These are phyloP conservation scores for Conus canariensis DNA, from an alignment of 2,888 invertebrate species.

Conservation along the genomic window DNA sequence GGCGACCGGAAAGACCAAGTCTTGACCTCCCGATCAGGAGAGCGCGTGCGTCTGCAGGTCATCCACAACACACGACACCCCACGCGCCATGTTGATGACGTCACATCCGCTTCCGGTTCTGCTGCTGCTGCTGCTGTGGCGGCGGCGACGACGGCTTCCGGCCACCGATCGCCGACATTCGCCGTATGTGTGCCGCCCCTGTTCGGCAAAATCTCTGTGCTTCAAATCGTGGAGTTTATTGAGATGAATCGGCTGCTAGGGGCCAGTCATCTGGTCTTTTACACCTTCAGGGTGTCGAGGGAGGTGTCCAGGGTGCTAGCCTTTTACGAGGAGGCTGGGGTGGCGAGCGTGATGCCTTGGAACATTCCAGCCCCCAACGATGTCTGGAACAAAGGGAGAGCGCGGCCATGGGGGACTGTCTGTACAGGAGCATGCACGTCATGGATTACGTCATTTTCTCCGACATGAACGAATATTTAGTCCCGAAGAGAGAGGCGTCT, in stretches of 20 bases:
- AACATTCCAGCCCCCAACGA: slow-evolving; percentile 47
- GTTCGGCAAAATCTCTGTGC: slow-evolving; percentile 46
- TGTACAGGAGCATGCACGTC: slow-evolving; percentile 55
- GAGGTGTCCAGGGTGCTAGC: slow-evolving; percentile 44
- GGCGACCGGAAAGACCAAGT: not conserved
- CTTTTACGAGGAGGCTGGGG: slow-evolving; percentile 44
- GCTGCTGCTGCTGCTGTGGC: no score
- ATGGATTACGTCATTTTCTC: slow-evolving; percentile 53
- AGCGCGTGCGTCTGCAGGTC: slow-evolving; percentile 8
- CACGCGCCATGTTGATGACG: not conserved
- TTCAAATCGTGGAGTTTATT: slow-evolving; percentile 57
- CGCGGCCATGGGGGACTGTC: slow-evolving; percentile 57
- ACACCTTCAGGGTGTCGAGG: slow-evolving; percentile 41
- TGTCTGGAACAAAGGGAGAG: slow-evolving; percentile 58
- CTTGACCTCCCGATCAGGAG: not conserved
- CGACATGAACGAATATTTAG: slow-evolving; percentile 59
- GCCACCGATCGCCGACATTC: slow-evolving; percentile 28
- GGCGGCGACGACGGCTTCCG: not conserved
- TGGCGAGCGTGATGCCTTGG: slow-evolving; percentile 54
- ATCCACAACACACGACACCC: slow-evolving; percentile 13
- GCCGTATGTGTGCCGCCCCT: slow-evolving; percentile 60
- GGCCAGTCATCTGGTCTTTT: slow-evolving; percentile 55
- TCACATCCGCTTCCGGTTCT: not conserved
- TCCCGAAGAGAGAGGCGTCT: slow-evolving; percentile 46
- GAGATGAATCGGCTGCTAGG: slow-evolving; percentile 56